Evolutionary conservation across 2,113 vertebrate genomes (phyloP).

Genomic region (Scytalopus superciliaris): DNA sequence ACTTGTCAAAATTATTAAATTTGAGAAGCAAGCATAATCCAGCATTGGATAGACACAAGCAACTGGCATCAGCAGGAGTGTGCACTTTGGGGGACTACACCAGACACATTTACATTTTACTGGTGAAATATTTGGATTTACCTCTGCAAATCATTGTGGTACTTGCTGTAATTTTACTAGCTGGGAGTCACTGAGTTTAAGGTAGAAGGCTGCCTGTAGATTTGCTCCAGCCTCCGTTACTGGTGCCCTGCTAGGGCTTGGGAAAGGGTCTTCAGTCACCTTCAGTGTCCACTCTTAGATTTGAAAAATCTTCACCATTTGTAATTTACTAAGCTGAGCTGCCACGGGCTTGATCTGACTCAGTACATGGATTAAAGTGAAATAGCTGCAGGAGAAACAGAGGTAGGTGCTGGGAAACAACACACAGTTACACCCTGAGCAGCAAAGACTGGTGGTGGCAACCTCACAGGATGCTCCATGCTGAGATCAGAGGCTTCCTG

Average conservation of each 20-base stretch:
- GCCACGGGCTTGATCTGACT: not conserved
- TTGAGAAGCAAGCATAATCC: slow-evolving; percentile 20
- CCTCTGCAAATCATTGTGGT: not conserved
- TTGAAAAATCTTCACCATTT: slow-evolving; percentile 16
- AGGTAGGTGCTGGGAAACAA: not conserved
- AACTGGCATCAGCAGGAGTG: not conserved
- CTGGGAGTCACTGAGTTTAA: not conserved
- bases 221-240: rapidly evolving
- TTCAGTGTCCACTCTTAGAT: not conserved
- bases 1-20: slow-evolving; percentile 52
- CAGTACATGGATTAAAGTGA: not conserved
- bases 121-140: not conserved
- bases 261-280: not conserved
- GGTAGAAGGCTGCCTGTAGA: not conserved
- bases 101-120: not conserved
- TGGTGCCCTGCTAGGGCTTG: not conserved
- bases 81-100: not conserved
- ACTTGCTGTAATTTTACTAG: not conserved
- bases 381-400: not conserved
- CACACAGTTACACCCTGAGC: not conserved
- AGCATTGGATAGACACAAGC: slow-evolving; percentile 3
- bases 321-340: not conserved
- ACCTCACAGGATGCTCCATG: slow-evolving; percentile 11
- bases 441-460: not conserved
- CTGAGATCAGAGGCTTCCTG: not conserved